Percentiles rank a stretch among this genome's conserved stretches.
Conservation (phyloP, 2,888 invertebrate genomes). For the Acrobasis consociella region DNA sequence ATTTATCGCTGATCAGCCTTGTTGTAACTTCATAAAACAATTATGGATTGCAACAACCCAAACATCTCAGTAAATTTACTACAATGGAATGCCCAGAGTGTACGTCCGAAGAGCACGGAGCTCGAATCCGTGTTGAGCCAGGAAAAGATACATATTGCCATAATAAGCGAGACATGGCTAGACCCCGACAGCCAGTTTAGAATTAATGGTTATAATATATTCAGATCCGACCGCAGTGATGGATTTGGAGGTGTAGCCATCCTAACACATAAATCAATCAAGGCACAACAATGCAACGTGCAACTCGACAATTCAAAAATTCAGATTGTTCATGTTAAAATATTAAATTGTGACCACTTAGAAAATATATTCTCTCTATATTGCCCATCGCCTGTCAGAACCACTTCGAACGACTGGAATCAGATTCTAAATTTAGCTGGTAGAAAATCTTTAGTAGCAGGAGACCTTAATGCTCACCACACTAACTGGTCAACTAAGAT, state of each 20-base stretch:
- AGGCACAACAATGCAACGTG: not conserved
- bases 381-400: constrained; percentile 1
- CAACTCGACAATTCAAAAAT: not conserved
- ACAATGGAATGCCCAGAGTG: constrained; percentile 40
- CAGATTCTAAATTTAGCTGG: not conserved
- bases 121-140: constrained; percentile 31
- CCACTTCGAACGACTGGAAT: not conserved
- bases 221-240: not conserved
- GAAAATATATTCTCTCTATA: constrained; percentile 6
- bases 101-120: constrained; percentile 31
- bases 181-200: constrained; percentile 27
- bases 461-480: constrained; percentile 5
- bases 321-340: not conserved
- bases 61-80: constrained; percentile 5
- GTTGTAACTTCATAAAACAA: constrained; percentile 4
- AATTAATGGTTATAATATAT: constrained; percentile 31
- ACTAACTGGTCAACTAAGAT: constrained; percentile 7
- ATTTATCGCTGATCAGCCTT: constrained; percentile 7
- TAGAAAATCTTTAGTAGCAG: not conserved
- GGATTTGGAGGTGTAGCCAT: constrained; percentile 7
- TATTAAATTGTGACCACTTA: not conserved
- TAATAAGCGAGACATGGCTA: constrained; percentile 38
- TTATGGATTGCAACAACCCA: constrained; percentile 12
- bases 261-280: not conserved
- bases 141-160: constrained; percentile 37